A percentile compares a stretch with the other conserved stretches of the same genome.
These are phyloP conservation scores for Mamestra configurata DNA, from an alignment of 1,140 invertebrate species.

Conservation along the genomic window DNA sequence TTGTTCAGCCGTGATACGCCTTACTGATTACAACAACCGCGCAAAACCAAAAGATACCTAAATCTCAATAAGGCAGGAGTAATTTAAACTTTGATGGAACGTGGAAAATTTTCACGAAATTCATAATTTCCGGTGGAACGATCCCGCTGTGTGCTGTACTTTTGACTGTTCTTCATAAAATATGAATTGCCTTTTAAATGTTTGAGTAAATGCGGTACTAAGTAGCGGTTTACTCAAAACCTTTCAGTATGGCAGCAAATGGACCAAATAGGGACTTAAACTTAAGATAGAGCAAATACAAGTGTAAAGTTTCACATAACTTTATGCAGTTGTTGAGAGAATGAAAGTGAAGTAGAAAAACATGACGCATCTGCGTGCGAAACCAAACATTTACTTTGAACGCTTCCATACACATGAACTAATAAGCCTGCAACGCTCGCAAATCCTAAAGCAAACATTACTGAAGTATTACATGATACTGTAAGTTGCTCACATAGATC, in stretches of 20 bases:
- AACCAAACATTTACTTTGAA: constrained; percentile 34
- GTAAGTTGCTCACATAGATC: constrained; percentile 64
- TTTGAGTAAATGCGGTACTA: constrained; percentile 21
- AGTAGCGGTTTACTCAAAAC: not conserved
- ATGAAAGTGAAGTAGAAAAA: constrained; percentile 33
- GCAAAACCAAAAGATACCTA: not conserved
- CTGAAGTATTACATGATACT: constrained; percentile 20
- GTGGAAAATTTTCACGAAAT: constrained; percentile 41
- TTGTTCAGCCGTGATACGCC: constrained; percentile 48
- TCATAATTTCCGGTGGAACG: constrained; percentile 20
- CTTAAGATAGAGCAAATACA: not conserved
- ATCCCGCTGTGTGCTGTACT: not conserved
- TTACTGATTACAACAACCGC: constrained; percentile 22
- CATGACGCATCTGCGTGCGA: constrained; percentile 26
- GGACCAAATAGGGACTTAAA: not conserved
- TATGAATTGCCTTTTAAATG: constrained; percentile 24
- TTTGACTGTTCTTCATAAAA: constrained; percentile 32
- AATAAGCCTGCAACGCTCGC: not conserved
- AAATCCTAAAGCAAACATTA: constrained; percentile 52
- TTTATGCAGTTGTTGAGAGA: constrained; percentile 25
- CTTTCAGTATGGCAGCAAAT: not conserved
- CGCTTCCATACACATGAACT: not conserved
- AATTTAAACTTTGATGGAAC: constrained; percentile 54
- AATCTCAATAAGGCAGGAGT: constrained; percentile 19
- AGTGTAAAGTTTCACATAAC: constrained; percentile 13